Base-by-base conservation (phyloP, 2,888 invertebrate genomes). In the Cantharis flavilabris region DNA sequence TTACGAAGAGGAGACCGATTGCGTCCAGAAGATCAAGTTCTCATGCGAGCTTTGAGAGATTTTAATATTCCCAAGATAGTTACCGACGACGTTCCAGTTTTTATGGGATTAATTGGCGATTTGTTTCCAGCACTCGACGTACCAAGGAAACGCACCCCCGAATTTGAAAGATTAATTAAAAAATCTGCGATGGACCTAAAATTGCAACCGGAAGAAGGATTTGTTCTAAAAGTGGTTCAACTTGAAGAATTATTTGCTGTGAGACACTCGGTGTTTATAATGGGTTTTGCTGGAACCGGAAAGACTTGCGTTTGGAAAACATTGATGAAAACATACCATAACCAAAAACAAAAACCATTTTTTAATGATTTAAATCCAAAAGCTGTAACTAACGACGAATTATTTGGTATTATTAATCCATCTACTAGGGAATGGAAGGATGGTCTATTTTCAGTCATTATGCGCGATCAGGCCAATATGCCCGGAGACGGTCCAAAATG, bases 51-150 rank as follows among this genome's bases (percentile, higher is more conserved):
- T 0, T 87, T 98, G 82, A 90, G 98, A 88, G 98, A 98, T 90
- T 98, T 98, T 87, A 98, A 98, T 87, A 94, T 96, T 76, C 98
- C 98, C 0, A 98, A 98, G 90, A 97, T 98, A 82, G 93, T 98
- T 9, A 96, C 97, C 0, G 97, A 98, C 84, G 98, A 98, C 86
- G 92, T 94, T 76, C 94, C 96, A 0, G 94, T 98, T 1, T 98
- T 98, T 86, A 96, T 98, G 96, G 98, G 97, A 13, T 91, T 98
- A 20, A 97, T 98, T 82, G 96, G 97, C 0, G 98, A 98, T 87
- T 89, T 98, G 79, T 98, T 98, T 89, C 98, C 98, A 0, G 95
- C 97, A 0, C 90, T 98, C 16, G 96, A 98, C 86, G 97, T 98
- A 7, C 97, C 97, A 0, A 91, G 97, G 80, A 97, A 97, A 87